phyloP scores from a whole-genome alignment of 2,888 invertebrate species.

The Rhogogaster chlorosoma region DNA sequence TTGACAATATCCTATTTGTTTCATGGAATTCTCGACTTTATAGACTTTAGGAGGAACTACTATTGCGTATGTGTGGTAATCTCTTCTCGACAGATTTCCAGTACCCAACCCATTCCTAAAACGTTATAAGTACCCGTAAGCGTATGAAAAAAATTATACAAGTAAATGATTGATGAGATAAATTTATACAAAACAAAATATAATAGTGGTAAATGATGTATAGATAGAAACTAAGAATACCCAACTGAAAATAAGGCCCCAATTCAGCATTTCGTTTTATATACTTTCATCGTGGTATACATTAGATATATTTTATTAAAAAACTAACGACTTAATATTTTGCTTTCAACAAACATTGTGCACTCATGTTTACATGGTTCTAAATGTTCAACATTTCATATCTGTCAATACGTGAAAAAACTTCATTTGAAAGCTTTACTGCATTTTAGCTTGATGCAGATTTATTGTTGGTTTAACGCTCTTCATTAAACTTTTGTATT shows the following conservation, averaged over 20 bases:
- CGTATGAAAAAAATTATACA: conserved; percentile 5
- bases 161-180: background rate
- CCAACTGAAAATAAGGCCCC: conserved; percentile 17
- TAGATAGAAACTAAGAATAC: background rate
- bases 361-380: background rate
- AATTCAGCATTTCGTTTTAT: conserved; percentile 7
- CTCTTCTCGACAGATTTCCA: conserved; percentile 62
- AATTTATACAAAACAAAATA: conserved; percentile 5
- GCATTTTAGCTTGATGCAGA: background rate
- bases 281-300: conserved; percentile 3
- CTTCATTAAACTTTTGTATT: background rate
- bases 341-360: background rate
- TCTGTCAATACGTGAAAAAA: background rate
- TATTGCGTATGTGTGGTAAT: conserved; percentile 64
- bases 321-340: background rate
- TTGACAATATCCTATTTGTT: background rate
- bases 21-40: background rate
- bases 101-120: conserved; percentile 63
- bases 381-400: background rate
- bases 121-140: conserved; percentile 55
- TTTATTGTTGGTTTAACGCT: background rate
- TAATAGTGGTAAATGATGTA: background rate
- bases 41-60: conserved; percentile 80
- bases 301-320: background rate
- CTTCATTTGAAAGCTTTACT: background rate